Evolutionary conservation across 2,113 vertebrate genomes (phyloP).

Genomic region (Silurus glanis): DNA sequence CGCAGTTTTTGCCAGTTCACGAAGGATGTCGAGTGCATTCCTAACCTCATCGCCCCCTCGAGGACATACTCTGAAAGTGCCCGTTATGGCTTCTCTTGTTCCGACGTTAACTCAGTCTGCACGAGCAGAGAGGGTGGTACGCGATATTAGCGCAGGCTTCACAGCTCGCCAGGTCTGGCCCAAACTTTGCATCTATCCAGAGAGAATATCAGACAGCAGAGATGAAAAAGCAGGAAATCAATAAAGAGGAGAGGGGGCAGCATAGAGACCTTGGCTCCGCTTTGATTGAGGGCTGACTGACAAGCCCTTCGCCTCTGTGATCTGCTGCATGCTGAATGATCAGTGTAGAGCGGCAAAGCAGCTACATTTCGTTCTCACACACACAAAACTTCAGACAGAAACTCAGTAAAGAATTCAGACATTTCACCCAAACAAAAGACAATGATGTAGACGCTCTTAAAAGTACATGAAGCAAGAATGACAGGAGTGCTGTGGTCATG

Average conservation of each 20-base stretch:
- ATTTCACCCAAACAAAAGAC: neutral
- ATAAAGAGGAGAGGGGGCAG: slow-evolving; percentile 45
- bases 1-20: slow-evolving; percentile 23
- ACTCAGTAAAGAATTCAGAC: neutral
- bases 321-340: slow-evolving; percentile 45
- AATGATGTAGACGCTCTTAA: neutral
- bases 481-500: neutral
- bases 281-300: slow-evolving; percentile 58
- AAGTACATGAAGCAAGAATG: neutral
- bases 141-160: slow-evolving; percentile 16
- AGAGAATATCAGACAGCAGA: slow-evolving; percentile 45
- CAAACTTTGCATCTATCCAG: slow-evolving; percentile 44
- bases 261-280: slow-evolving; percentile 46
- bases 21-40: neutral
- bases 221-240: slow-evolving; percentile 54
- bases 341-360: slow-evolving; percentile 21
- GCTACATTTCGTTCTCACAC: slow-evolving; percentile 22
- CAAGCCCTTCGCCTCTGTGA: slow-evolving; percentile 50
- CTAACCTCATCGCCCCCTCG: slow-evolving; percentile 49
- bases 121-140: slow-evolving; percentile 27
- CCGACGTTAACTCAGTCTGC: slow-evolving; percentile 33
- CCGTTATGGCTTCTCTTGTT: slow-evolving; percentile 32
- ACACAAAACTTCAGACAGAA: slow-evolving; percentile 11
- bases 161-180: slow-evolving; percentile 36
- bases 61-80: slow-evolving; percentile 50